Conservation (phyloP, 2,797 vertebrate genomes). For the Synaphobranchus kaupii region DNA sequence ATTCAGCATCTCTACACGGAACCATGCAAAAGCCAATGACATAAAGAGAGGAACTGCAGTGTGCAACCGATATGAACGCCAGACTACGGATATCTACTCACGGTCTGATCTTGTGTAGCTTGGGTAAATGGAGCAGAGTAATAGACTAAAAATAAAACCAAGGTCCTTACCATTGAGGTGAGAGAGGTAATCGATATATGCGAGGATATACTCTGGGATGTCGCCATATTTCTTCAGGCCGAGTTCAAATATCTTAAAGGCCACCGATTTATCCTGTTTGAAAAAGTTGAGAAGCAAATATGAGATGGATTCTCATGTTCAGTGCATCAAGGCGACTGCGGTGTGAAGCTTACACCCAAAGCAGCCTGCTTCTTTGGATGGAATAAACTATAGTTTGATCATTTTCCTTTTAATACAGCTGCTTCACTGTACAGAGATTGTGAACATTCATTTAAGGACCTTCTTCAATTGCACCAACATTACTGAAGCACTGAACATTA, state of each 20-base stretch:
- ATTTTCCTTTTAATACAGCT: neutral
- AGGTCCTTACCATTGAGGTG: conserved; percentile 90
- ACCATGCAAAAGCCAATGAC: neutral
- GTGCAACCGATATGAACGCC: neutral
- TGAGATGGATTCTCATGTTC: neutral
- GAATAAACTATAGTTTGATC: neutral
- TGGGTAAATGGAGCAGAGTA: neutral
- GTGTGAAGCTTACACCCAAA: neutral
- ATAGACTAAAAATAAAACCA: neutral
- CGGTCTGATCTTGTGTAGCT: neutral
- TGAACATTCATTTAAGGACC: neutral
- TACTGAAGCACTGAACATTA: neutral
- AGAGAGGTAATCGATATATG: conserved; percentile 98
- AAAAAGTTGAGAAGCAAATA: neutral
- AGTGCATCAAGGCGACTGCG: neutral
- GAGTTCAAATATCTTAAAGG: conserved; percentile 99
- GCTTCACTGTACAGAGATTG: neutral
- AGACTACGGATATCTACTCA: neutral
- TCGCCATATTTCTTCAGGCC: conserved; percentile 98
- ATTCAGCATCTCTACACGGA: neutral
- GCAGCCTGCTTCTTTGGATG: neutral
- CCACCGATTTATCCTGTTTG: conserved; percentile 95
- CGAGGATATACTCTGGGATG: conserved; percentile 98
- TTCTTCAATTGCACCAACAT: neutral
- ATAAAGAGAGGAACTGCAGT: neutral